These are phyloP conservation scores for Antennarius striatus DNA, from an alignment of 2,113 vertebrate genomes.

Conservation along the genomic window DNA sequence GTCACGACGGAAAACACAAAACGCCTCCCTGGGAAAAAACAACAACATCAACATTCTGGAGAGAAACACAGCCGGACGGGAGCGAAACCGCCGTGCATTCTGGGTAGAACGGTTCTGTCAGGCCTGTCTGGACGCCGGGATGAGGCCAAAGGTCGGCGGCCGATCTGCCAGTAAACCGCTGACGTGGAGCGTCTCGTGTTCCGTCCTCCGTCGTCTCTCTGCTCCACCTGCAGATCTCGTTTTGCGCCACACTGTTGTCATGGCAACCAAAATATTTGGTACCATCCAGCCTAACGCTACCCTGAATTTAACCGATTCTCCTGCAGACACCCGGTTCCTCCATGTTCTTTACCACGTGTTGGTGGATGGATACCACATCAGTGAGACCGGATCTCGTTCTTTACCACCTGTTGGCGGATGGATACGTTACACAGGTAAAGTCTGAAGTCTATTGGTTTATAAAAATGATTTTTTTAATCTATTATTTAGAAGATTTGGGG, in stretches of 20 bases:
- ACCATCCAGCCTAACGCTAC: background rate
- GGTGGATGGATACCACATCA: too few relatives aligned
- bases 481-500: too few relatives aligned
- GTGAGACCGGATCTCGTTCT: too few relatives aligned
- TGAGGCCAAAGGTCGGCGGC: constrained; percentile 44
- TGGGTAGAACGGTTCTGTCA: constrained; percentile 36
- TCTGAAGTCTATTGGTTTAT: too few relatives aligned
- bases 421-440: too few relatives aligned
- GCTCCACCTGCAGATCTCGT: constrained; percentile 35
- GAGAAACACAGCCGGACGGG: background rate
- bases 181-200: constrained; percentile 35
- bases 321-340: too few relatives aligned
- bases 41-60: background rate
- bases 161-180: constrained; percentile 52
- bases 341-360: too few relatives aligned
- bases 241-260: constrained; percentile 45
- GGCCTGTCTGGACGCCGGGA: constrained; percentile 28
- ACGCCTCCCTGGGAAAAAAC: too few relatives aligned
- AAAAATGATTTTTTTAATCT: too few relatives aligned
- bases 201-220: constrained; percentile 16
- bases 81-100: constrained; percentile 16
- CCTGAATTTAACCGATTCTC: too few relatives aligned
- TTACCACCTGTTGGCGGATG: too few relatives aligned
- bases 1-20: too few relatives aligned
- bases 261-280: constrained; percentile 47